A percentile compares a stretch with the other conserved stretches of the same genome.
Evolutionary conservation across 2,888 invertebrate genomes (phyloP).

Genomic region (Scaptomyza polygonia): DNA sequence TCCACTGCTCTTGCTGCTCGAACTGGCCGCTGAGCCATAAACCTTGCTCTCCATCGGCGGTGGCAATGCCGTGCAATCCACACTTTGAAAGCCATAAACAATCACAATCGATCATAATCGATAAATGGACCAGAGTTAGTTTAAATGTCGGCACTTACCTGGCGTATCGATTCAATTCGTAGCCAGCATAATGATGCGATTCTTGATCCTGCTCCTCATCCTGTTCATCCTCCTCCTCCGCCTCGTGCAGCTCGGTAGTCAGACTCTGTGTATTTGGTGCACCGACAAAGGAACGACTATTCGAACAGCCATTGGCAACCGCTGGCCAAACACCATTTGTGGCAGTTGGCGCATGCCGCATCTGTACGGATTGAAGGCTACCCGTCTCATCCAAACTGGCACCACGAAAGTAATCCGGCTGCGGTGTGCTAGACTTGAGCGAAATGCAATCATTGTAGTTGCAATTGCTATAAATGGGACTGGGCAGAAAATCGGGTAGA

Average conservation of each 20-base stretch:
- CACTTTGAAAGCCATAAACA: slow-evolving; percentile 42
- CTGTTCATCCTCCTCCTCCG: slow-evolving; percentile 60
- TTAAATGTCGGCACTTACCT: slow-evolving; percentile 64
- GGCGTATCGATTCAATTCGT: slow-evolving; percentile 83
- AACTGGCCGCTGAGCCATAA: slow-evolving; percentile 82
- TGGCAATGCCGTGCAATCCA: slow-evolving; percentile 82
- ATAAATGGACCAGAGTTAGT: not conserved
- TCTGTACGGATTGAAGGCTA: slow-evolving; percentile 81
- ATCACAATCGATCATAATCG: not conserved
- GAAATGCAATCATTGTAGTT: slow-evolving; percentile 82
- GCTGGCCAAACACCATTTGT: slow-evolving; percentile 43
- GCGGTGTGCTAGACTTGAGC: slow-evolving; percentile 83
- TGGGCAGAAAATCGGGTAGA: slow-evolving; percentile 83
- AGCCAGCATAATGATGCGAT: slow-evolving; percentile 70
- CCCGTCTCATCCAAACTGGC: slow-evolving; percentile 72
- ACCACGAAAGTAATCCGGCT: slow-evolving; percentile 82
- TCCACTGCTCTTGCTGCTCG: slow-evolving; percentile 82
- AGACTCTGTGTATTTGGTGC: slow-evolving; percentile 83
- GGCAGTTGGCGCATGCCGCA: slow-evolving; percentile 62
- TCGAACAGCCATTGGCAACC: slow-evolving; percentile 20
- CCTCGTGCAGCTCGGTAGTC: slow-evolving; percentile 83
- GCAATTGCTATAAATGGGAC: slow-evolving; percentile 83
- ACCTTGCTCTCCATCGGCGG: slow-evolving; percentile 84
- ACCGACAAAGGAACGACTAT: slow-evolving; percentile 74
- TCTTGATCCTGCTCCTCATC: slow-evolving; percentile 48